Conservation (phyloP, 2,113 vertebrate genomes). For the Helogale parvula region DNA sequence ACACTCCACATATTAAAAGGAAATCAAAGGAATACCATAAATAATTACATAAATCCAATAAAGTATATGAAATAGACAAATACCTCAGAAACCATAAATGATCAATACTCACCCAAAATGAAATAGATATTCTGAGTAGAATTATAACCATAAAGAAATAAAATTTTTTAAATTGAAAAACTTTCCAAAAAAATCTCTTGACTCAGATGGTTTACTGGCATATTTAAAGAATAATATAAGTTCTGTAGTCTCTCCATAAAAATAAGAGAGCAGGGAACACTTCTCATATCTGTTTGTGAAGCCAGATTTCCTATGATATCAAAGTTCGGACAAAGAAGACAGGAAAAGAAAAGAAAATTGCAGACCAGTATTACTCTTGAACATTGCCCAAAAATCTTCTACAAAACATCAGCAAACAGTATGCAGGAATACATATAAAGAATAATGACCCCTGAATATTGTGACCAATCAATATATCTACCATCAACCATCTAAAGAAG, state of each 20-base stretch:
- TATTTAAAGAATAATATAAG: not conserved
- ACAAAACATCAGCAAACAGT: not conserved
- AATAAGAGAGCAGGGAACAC: not conserved
- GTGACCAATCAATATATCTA: not conserved
- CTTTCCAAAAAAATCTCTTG: not conserved
- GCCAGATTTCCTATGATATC: not conserved
- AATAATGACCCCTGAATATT: not conserved
- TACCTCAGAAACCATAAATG: not conserved
- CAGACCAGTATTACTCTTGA: not conserved
- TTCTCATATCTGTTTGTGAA: not conserved
- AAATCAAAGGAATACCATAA: not conserved
- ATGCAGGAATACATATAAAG: not conserved
- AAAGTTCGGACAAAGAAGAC: not conserved
- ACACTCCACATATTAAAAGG: not conserved
- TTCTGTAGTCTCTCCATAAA: not conserved
- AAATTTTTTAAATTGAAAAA: not conserved
- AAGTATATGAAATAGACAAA: not conserved
- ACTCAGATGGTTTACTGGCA: not conserved
- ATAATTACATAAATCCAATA: not conserved
- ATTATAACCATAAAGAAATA: not conserved
- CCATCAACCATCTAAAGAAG: not conserved
- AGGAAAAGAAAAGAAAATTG: constrained; percentile 13
- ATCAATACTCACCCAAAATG: not conserved
- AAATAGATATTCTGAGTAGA: not conserved
- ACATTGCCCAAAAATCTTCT: not conserved